Evolutionary conservation across 2,888 invertebrate species (phyloP), one percentile per base, ranked within the genome.

Genomic region (Diloba caeruleocephala): DNA sequence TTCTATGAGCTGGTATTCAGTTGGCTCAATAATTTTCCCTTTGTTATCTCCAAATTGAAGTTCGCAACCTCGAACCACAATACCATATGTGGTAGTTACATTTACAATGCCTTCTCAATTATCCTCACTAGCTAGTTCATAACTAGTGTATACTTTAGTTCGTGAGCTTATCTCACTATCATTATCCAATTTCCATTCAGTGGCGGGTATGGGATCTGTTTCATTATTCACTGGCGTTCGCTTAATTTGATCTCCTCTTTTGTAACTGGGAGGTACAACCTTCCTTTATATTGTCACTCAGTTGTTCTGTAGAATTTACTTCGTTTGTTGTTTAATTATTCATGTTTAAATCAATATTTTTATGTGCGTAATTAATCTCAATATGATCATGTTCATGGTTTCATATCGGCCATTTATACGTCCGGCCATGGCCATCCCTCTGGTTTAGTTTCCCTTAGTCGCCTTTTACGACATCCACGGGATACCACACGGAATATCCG

Each of bases 21-120:
- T 63, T 21, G 43, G 41, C 63, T 55, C 63, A 54, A 69, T 71
- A 49, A 72, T 71, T 65, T 63, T 54, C 71, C 60, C 44, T 69
- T 71, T 76, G 71, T 74, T 71, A 74, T 66, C 68, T 66, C 54
- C 42, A 64, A 67, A 75, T 72, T 76, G 72, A 69, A 63, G 59
- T 56, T 55, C 32, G 33, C 56, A 54, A 51, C 60, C 58, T 64
- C 49, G 48, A 50, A 36, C 37, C 45, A 37, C 33, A 54, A 37
- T 56, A 3, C 19, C 33, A 59, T 55, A 58, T 17, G 32, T 37
- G 45, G 48, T 65, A 34, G 56, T 43, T 39, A 51, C 53, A 48
- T 53, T 43, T 39, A 69, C 70, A 67, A 59, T 59, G 58, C 50
- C 37, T 37, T 55, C 65, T 65, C 52, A 50, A 67, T 69, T 67